Base-by-base conservation (phyloP, 2,888 invertebrate species). In the Ormyrus thymus region DNA sequence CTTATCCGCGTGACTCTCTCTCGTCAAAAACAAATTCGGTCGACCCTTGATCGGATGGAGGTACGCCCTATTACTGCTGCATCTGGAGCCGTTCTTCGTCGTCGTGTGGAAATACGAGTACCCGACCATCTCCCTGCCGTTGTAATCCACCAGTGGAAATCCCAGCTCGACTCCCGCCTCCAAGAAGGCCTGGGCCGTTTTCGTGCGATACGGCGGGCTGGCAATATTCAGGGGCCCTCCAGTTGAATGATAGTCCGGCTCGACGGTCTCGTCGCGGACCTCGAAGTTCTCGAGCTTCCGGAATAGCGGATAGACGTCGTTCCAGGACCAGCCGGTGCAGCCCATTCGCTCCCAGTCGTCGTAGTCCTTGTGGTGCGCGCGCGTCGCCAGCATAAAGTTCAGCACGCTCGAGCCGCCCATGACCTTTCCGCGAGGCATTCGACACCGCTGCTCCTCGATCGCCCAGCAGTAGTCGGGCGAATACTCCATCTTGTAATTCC, bases 331-430 rank as follows among this genome's bases (percentile, higher is more conserved):
- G 0, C 94, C 95, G 0, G 92, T 89, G 86, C 95, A 95, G 0
- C 95, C 96, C 84, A 93, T 86, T 0, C 15, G 0, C 10, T 93
- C 93, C 97, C 97, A 97, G 6, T 91, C 90, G 85, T 96, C 94
- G 87, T 95, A 97, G 86, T 97, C 96, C 6, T 91, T 89, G 0
- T 92, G 91, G 83, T 94, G 92, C n/a, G 95, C 95, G 78, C 95
- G 90, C 0, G 94, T 94, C 85, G 95, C 95, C 84, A 95, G 93
- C 96, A 97, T 95, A 84, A 94, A 94, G 86, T 97, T 96, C 8
- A 96, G 90, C 0, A 95, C 93, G 81, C 95, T 95, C 7, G 94
- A 94, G 1, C 97, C 97, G 7, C 97, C 97, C 86, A 97, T 92
- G 0, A 95, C 95, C 88, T 95, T 95, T 3, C 96, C 97, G 55